A percentile compares a stretch with the other conserved stretches of the same genome.
Evolutionary conservation across 92 coral and sea anemone genomes (phyloP).

Genomic region (Zoanthus sansibaricus): DNA sequence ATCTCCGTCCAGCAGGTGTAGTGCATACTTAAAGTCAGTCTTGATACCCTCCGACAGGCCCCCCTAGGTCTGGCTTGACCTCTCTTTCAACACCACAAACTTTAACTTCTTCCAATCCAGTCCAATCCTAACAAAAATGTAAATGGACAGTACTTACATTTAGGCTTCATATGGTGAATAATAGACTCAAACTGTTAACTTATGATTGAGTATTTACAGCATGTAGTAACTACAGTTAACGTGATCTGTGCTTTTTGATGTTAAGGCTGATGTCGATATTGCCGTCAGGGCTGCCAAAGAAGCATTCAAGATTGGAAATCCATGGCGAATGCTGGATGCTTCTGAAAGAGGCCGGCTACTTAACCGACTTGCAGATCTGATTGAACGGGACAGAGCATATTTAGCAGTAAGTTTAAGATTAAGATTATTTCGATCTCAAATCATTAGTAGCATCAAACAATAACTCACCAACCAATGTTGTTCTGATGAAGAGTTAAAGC

Average conservation of each 20-base stretch:
- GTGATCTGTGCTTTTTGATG: background rate
- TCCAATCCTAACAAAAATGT: no score
- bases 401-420: conserved; percentile 85
- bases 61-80: no score
- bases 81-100: no score
- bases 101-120: no score
- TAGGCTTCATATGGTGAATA: no score
- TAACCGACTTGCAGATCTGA: conserved; percentile 88
- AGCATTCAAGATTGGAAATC: conserved; percentile 92
- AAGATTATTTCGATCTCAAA: background rate
- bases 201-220: no score
- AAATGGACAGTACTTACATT: no score
- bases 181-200: background rate
- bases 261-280: conserved; percentile 90
- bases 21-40: no score
- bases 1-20: no score
- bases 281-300: conserved; percentile 92
- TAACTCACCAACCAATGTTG: no score
- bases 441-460: background rate
- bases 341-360: conserved; percentile 88
- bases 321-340: conserved; percentile 96
- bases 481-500: no score
- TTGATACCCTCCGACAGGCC: no score
- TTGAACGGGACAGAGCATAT: conserved; percentile 88
- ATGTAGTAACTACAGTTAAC: background rate